Base-by-base conservation (phyloP, 2,888 invertebrate genomes). In the Lottia gigantea region DNA sequence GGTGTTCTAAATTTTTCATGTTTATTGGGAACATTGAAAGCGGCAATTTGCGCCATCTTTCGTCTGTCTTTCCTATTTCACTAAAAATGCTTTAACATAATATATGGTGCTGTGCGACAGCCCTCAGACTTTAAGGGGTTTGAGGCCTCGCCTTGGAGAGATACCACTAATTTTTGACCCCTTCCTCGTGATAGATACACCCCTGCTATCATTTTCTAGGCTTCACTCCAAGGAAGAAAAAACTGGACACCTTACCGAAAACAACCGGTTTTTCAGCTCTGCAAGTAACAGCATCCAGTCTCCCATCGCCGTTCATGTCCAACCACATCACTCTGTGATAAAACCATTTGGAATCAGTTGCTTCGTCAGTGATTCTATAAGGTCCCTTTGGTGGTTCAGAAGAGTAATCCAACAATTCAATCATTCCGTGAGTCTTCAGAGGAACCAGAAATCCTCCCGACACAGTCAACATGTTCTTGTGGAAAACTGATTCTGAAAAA, bases 241-340 rank as follows among this genome's bases (percentile, higher is more conserved):
- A 12, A 12, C 25, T 25, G 14, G 31, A 25, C 26, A 1, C 6
- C 65, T 66, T 25, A 75, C 75, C 75, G 40, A 75, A 46, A 4
- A 75, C 1, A 23, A 55, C 23, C 0, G 70, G 73, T 19, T 62
- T 68, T 25, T 64, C 19, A 3, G 74, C 76, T n/a, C 81, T 62
- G 67, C 74, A 74, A 0, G 78, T 76, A 19, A 81, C 70, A 4
- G 74, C 71, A 65, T 81, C 81, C 46, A 72, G 62, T 1, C 61
- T 62, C 0, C 80, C 81, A 64, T 81, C 81, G 4, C 76, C 77
- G 63, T 80, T 74, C 76, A 76, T 77, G 72, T 81, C 81, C 64
- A 63, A 66, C 81, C 81, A 81, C 16, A 67, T 7, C 16, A 76
- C 80, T 3, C 76, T 62, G 68, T 79, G 78, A 66, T 77, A 80